phyloP scores from a whole-genome alignment of 2,113 vertebrate genomes.

The Tragelaphus imberbis region DNA sequence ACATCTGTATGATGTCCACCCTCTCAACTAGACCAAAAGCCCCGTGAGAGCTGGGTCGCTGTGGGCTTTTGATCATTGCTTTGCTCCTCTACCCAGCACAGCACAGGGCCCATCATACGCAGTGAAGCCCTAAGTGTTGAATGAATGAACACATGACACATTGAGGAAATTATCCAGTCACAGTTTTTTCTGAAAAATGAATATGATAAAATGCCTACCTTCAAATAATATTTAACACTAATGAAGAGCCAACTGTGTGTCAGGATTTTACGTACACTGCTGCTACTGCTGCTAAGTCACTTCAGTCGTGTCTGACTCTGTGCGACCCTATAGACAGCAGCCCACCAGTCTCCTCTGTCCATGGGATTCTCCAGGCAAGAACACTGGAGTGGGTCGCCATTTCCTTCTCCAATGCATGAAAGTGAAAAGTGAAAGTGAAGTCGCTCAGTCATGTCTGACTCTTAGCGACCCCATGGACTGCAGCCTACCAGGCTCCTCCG shows the following conservation, averaged over 20 bases:
- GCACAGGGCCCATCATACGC: background rate
- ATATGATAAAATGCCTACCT: background rate
- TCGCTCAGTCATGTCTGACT: too few species aligned
- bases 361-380: too few species aligned
- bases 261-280: too few species aligned
- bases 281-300: too few species aligned
- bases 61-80: background rate
- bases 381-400: too few species aligned
- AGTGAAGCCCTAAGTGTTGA: background rate
- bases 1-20: background rate
- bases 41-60: fast-evolving
- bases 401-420: too few species aligned
- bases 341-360: too few species aligned
- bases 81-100: background rate
- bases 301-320: too few species aligned
- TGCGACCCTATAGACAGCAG: too few species aligned
- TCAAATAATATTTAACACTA: background rate
- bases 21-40: background rate
- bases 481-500: too few species aligned
- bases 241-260: fast-evolving
- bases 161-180: background rate
- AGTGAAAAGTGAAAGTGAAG: too few species aligned
- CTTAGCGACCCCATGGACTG: too few species aligned
- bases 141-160: background rate
- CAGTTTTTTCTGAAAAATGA: background rate